A percentile compares a stretch with the other conserved stretches of the same genome.
These are phyloP conservation scores for Venustaconcha ellipsiformis DNA, from an alignment of 1,140 invertebrate species.

Conservation along the genomic window DNA sequence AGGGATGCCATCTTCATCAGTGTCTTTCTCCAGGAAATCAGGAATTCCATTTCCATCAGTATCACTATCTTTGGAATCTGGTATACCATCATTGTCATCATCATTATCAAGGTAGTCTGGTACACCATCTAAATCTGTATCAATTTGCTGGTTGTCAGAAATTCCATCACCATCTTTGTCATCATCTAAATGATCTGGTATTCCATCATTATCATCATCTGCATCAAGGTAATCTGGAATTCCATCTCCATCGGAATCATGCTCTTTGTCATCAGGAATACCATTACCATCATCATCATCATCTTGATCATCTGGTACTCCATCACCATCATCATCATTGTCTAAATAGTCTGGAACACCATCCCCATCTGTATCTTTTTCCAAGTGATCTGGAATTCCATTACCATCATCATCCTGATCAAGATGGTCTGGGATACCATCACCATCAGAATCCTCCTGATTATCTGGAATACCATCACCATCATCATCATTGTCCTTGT, in stretches of 20 bases:
- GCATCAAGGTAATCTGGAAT: conserved; percentile 52
- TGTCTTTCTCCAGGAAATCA: conserved; percentile 34
- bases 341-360: conserved; percentile 47
- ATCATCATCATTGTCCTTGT: conserved; percentile 58
- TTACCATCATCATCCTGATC: conserved; percentile 53
- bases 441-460: conserved; percentile 48
- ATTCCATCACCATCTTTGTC: conserved; percentile 57
- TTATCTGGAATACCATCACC: conserved; percentile 59
- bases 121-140: conserved; percentile 55
- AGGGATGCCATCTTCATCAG: conserved; percentile 57
- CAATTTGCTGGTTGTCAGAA: conserved; percentile 39
- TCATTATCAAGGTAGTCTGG: conserved; percentile 51
- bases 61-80: conserved; percentile 37
- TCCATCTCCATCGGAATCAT: conserved; percentile 54
- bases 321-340: conserved; percentile 51
- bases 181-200: conserved; percentile 50
- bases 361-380: conserved; percentile 46
- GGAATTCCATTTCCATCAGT: too few species aligned
- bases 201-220: conserved; percentile 58
- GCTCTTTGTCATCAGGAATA: conserved; percentile 48
- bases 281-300: conserved; percentile 56
- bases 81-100: conserved; percentile 58
- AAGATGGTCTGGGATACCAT: conserved; percentile 54
- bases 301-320: conserved; percentile 50
- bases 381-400: conserved; percentile 61